Evolutionary conservation across 2,113 vertebrate species (phyloP), one percentile per base, ranked within the genome.

Genomic region (Hoplias malabaricus): DNA sequence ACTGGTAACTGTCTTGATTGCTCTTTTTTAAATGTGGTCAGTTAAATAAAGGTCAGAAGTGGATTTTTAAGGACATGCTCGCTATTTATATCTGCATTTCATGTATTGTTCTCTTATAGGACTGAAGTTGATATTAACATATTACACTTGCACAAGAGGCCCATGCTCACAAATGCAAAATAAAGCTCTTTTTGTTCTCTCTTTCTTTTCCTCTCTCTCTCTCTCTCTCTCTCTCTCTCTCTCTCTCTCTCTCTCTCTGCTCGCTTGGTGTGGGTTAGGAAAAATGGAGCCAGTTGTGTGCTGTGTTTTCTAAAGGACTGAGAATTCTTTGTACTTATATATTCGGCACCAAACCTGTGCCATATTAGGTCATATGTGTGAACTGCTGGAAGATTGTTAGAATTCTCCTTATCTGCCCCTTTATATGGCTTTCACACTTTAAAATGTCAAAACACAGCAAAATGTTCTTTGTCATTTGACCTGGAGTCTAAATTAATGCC

Each of bases 231-330:
- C 21, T 56, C 50, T 36, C 69, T 38, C 50, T 54, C 31, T 57
- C 69, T 57, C 53, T 73, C 70, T 59, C 53, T 40, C 70, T 59
- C 70, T 38, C 70, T 59, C 34, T 42, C 53, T 73, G 13, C 36
- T 72, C 34, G 21, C 23, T 38, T 14, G 21, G n/a, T 50, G 31
- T 66, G 33, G 33, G 13, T 7, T 36, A 62, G 33, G 25, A 19
- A 21, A n/a, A 40, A 19, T 53, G n/a, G n/a, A 65, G 43, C 53
- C 2, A 7, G 42, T 34, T 33, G 9, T 27, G 33, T 5, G n/a
- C 36, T 54, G 16, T 56, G 6, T 42, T 66, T 10, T 59, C 14
- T 19, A 21, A 54, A 40, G 46, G 21, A 66, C 73, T 66, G 73
- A 54, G 13, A 4, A 21, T 14, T 12, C 10, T n/a, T 65, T 46